Evolutionary conservation across 2,888 invertebrate species (phyloP).

Genomic region (Sipha maydis): DNA sequence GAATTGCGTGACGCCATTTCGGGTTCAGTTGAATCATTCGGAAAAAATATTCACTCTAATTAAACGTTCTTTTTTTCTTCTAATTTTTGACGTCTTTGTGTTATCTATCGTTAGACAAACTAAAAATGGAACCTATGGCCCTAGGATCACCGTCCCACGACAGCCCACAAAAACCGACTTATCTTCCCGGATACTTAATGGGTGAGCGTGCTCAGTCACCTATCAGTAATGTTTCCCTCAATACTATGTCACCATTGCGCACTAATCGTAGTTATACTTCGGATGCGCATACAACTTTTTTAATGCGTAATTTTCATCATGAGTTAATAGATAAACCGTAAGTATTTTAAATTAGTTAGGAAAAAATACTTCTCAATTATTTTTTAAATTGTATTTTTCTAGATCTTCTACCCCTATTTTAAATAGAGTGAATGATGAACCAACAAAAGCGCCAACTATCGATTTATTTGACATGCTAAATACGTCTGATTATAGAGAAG

Average conservation of each 20-base stretch:
- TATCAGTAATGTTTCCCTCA: slow-evolving; percentile 35
- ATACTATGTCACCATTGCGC: slow-evolving; percentile 37
- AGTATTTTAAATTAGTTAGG: not conserved
- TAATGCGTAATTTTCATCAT: slow-evolving; percentile 56
- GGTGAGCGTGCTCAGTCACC: slow-evolving; percentile 53
- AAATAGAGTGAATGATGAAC: slow-evolving; percentile 46
- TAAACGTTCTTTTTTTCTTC: too few relatives aligned
- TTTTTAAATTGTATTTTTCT: not conserved
- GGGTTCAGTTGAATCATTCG: too few relatives aligned
- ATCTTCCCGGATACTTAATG: slow-evolving; percentile 52
- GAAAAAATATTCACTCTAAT: too few relatives aligned
- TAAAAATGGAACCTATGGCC: slow-evolving; percentile 54
- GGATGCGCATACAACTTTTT: slow-evolving; percentile 49
- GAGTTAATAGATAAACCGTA: slow-evolving; percentile 54
- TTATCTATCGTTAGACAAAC: not conserved
- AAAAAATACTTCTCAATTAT: not conserved
- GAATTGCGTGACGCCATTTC: too few relatives aligned
- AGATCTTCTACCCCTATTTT: slow-evolving; percentile 53
- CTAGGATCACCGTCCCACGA: slow-evolving; percentile 51
- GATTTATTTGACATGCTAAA: slow-evolving; percentile 50
- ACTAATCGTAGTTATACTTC: slow-evolving; percentile 32
- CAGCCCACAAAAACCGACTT: slow-evolving; percentile 54
- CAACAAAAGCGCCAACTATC: slow-evolving; percentile 52
- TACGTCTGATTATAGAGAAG: slow-evolving; percentile 52
- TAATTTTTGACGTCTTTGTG: too few relatives aligned